These are phyloP conservation scores for Patiria miniata DNA, from an alignment of 35 echinoderm and acorn worm genomes.

Conservation along the genomic window DNA sequence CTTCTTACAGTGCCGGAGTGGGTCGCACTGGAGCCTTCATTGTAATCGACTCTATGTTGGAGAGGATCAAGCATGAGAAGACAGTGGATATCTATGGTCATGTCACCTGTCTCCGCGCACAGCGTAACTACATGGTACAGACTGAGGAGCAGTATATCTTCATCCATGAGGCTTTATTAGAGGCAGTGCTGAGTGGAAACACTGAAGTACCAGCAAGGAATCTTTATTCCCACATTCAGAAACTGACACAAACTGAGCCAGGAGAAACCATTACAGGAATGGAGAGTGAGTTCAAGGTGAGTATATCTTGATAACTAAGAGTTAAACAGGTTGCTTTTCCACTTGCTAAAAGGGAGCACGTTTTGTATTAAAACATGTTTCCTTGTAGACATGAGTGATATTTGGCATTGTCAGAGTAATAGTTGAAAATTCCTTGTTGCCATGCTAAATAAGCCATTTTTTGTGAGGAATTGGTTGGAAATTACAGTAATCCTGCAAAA, in stretches of 20 bases:
- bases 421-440: no score
- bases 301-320: no score
- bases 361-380: no score
- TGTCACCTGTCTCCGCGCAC: conserved; percentile 93
- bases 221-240: conserved; percentile 96
- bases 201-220: conserved; percentile 92
- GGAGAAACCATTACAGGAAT: conserved; percentile 96
- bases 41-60: conserved; percentile 98
- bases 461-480: no score
- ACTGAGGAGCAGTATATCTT: conserved; percentile 99
- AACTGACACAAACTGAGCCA: conserved; percentile 78
- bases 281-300: conserved; percentile 98
- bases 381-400: no score
- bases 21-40: conserved; percentile 96
- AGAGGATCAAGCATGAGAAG: conserved; percentile 94
- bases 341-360: no score
- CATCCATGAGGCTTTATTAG: conserved; percentile 96
- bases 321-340: no score
- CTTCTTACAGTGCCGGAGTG: conserved; percentile 81
- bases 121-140: conserved; percentile 99
- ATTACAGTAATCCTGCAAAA: no score
- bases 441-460: no score
- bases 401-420: no score
- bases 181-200: conserved; percentile 94
- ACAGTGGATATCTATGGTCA: conserved; percentile 98